These are phyloP conservation scores for Megalonaias nervosa DNA, from an alignment of 1,140 invertebrate genomes.

Conservation along the genomic window DNA sequence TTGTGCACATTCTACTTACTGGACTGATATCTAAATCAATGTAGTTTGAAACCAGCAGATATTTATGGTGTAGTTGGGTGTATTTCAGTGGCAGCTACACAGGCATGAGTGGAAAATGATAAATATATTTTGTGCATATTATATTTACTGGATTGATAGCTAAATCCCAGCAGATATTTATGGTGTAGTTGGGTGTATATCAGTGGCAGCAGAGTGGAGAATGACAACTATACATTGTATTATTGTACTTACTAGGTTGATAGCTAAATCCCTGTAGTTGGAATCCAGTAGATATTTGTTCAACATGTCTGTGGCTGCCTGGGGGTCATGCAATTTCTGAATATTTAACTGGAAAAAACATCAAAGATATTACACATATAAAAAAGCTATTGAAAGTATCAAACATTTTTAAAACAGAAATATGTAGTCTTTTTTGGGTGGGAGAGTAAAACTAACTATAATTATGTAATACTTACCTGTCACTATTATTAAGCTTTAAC, in stretches of 20 bases:
- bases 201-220: too few relatives aligned
- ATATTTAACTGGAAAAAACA: conserved; percentile 51
- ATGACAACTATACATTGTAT: not conserved
- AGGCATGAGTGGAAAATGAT: too few relatives aligned
- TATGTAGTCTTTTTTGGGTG: not conserved
- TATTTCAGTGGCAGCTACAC: too few relatives aligned
- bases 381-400: too few relatives aligned
- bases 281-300: conserved; percentile 43
- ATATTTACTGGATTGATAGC: too few relatives aligned
- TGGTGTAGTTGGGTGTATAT: too few relatives aligned
- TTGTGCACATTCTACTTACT: too few relatives aligned
- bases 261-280: conserved; percentile 31
- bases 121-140: too few relatives aligned
- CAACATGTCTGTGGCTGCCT: conserved; percentile 38
- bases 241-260: conserved; percentile 46
- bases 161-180: too few relatives aligned
- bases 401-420: not conserved
- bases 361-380: not conserved
- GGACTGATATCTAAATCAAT: conserved; percentile 14
- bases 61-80: conserved; percentile 7
- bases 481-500: not conserved
- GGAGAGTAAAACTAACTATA: too few relatives aligned
- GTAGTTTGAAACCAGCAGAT: conserved; percentile 27
- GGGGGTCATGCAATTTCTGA: conserved; percentile 51
- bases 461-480: not conserved